Base-by-base conservation (phyloP, 2,888 invertebrate species). In the Ommatoiulus sabulosus region DNA sequence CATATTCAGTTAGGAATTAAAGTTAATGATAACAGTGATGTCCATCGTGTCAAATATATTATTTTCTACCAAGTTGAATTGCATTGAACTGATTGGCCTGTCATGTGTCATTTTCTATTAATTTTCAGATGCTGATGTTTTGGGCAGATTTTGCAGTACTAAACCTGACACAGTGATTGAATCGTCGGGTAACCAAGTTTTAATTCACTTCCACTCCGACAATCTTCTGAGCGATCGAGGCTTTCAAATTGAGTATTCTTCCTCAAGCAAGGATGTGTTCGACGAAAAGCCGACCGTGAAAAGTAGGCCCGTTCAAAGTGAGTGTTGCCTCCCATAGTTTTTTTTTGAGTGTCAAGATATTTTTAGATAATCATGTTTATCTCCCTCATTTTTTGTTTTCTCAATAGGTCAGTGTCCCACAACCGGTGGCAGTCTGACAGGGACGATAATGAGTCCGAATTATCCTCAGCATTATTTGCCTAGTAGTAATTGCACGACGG, bases 401-500 rank as follows among this genome's bases (percentile, higher is more conserved):
- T 17, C 57, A 57, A 4, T 2, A 17, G 57, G 57, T n/a, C 57
- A 57, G 17, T 57, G 57, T 57, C 57, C 57, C 15, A 57, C 10
- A 57, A 17, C 5, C 17, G 57, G 57, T 57, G 57, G n/a, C 57
- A 57, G n/a, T 86, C 44, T 86, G 17, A 24, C 57, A 24, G 90
- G 90, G 17, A 90, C 90, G 3, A 89, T 91, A 4, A 90, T 90
- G 3, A 90, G 90, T 89, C 91, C 91, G 1, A 89, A 89, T 43
- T 91, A 90, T 87, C 91, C 91, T 0, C 46, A 89, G 0, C 84
- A 89, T 7, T 91, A 91, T 89, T 90, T 90, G 4, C 88, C 89
- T 7, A 89, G 89, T 57, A 87, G 90, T 0, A 89, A 90, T 20
- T 91, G 91, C 87, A 89, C 88, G 46, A 88, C 90, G 4, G 88